Conservation (phyloP, 1,140 invertebrate species). For the Calosoma granatense region DNA sequence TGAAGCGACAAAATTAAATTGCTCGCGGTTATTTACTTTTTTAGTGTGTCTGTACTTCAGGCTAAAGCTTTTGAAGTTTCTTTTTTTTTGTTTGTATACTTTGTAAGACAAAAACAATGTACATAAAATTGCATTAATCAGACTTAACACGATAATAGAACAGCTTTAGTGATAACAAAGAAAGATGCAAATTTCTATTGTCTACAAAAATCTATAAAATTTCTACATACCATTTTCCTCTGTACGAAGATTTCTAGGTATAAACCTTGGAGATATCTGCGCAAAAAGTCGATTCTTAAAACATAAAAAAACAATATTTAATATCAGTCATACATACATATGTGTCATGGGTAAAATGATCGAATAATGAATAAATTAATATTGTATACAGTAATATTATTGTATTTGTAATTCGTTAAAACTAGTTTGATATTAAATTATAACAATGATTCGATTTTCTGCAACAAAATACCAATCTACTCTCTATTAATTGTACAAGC, state of each 20-base stretch:
- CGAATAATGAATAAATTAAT: no score
- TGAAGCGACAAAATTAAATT: conserved; percentile 9
- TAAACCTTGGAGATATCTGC: conserved; percentile 28
- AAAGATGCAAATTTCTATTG: neutral
- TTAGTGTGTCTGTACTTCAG: neutral
- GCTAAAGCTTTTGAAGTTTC: no score
- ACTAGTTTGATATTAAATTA: no score
- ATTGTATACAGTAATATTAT: no score
- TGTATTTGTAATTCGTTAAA: no score
- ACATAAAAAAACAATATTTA: neutral
- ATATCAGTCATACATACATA: no score
- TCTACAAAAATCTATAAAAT: neutral
- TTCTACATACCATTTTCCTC: conserved; percentile 26
- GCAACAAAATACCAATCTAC: no score
- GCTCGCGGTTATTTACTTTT: neutral
- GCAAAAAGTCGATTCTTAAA: conserved; percentile 7
- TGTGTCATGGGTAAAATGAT: no score
- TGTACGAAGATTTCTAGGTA: conserved; percentile 21
- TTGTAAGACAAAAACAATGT: neutral
- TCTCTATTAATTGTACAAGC: no score
- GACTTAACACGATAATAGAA: neutral
- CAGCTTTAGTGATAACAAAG: neutral
- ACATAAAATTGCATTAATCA: conserved; percentile 2
- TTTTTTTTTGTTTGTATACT: no score
- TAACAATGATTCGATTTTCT: no score